These are phyloP conservation scores for Anoura caudifer DNA, from an alignment of 2,113 vertebrate species.

Conservation along the genomic window DNA sequence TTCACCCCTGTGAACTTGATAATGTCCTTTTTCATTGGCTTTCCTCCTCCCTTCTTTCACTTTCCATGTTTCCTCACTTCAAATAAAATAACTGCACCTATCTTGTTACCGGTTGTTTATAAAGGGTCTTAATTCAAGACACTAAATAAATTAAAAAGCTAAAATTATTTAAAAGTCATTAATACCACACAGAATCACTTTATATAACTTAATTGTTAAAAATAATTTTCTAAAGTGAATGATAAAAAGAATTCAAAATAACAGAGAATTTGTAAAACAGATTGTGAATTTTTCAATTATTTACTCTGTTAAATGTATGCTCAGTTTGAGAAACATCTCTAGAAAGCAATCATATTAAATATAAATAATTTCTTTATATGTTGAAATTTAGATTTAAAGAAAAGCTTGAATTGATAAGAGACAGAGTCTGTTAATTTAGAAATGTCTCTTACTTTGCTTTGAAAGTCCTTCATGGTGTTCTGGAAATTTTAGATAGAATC, in stretches of 20 bases:
- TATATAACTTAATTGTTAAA: not conserved
- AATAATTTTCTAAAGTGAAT: not conserved
- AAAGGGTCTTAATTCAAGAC: not conserved
- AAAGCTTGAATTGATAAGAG: not conserved
- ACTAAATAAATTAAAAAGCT: not conserved
- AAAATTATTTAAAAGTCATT: not conserved
- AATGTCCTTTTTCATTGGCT: accelerated
- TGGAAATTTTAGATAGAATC: not conserved
- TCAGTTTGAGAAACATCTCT: not conserved
- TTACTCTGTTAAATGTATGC: not conserved
- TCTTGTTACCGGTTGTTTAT: not conserved
- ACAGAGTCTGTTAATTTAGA: not conserved
- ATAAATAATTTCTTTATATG: not conserved
- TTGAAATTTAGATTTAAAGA: not conserved
- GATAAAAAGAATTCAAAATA: not conserved
- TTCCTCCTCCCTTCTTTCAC: not conserved
- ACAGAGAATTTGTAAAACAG: not conserved
- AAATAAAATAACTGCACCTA: not conserved
- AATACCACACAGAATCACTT: not conserved
- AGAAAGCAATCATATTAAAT: not conserved
- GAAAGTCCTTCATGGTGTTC: not conserved
- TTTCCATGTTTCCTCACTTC: not conserved
- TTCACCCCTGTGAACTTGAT: not conserved
- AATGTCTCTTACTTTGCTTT: not conserved
- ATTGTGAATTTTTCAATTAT: not conserved